Conservation (phyloP, 2,797 vertebrate genomes). For the Echeneis naucrates region DNA sequence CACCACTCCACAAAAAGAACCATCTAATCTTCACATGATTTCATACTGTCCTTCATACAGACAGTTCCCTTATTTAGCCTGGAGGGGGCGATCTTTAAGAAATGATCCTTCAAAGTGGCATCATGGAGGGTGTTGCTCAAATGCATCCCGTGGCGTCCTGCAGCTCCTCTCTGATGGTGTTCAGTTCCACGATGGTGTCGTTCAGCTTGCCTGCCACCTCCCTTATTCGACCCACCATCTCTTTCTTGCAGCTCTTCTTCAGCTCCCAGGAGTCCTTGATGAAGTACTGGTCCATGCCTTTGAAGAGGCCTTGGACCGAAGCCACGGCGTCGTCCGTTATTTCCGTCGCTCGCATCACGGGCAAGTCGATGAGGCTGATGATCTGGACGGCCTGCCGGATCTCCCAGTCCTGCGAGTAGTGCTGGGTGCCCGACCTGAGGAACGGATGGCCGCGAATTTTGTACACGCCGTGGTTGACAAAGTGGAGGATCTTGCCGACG, state of each 20-base stretch:
- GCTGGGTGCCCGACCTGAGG: conserved; percentile 79
- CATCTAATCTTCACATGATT: neutral
- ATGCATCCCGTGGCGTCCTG: conserved; percentile 72
- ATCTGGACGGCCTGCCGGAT: conserved; percentile 81
- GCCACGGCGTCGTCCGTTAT: conserved; percentile 35
- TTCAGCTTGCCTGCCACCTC: conserved; percentile 75
- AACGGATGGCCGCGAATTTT: conserved; percentile 77
- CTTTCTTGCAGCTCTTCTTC: conserved; percentile 79
- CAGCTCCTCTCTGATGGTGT: conserved; percentile 79
- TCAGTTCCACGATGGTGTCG: conserved; percentile 73
- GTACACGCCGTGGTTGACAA: conserved; percentile 74
- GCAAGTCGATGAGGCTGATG: conserved; percentile 70
- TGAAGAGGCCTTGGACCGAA: conserved; percentile 70
- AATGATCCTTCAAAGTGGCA: neutral
- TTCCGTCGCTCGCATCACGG: conserved; percentile 64
- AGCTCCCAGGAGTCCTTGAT: conserved; percentile 79
- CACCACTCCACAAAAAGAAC: neutral
- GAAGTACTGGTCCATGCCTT: conserved; percentile 82
- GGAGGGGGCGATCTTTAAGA: conserved; percentile 25
- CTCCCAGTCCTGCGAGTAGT: conserved; percentile 81
- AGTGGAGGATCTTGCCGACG: conserved; percentile 73
- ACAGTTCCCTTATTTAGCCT: conserved; percentile 30
- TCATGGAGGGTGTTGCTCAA: conserved; percentile 38
- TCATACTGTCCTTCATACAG: neutral
- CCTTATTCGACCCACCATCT: conserved; percentile 76